These are phyloP conservation scores for Dasypolia templi DNA, from an alignment of 2,888 invertebrate species.

Conservation along the genomic window DNA sequence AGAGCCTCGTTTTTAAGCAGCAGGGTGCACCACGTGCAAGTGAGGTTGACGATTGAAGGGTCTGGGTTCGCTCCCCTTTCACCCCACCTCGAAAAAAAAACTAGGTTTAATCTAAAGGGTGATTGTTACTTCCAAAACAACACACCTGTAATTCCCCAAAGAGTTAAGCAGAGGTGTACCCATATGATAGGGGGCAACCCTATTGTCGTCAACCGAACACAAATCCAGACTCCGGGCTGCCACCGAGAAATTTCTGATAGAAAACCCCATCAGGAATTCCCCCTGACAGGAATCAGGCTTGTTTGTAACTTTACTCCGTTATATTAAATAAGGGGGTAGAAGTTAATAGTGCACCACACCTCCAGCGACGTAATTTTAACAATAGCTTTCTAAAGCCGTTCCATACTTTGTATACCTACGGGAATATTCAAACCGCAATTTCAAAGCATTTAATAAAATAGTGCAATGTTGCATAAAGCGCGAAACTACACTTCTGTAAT, in stretches of 20 bases:
- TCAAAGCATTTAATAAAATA: constrained; percentile 47
- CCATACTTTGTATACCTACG: not conserved
- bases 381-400: constrained; percentile 6
- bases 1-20: too few species aligned
- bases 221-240: not conserved
- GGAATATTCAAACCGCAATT: constrained; percentile 25
- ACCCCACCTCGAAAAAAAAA: too few species aligned
- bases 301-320: not conserved
- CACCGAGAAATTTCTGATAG: not conserved
- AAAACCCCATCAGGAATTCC: not conserved
- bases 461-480: constrained; percentile 64
- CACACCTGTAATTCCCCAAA: too few species aligned
- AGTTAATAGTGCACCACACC: not conserved
- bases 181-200: not conserved
- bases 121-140: too few species aligned
- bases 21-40: too few species aligned
- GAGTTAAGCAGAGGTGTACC: too few species aligned
- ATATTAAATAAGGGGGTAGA: too few species aligned
- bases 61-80: too few species aligned
- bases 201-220: not conserved
- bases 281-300: too few species aligned
- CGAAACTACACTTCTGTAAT: constrained; percentile 35
- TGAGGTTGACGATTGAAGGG: too few species aligned
- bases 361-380: not conserved
- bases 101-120: too few species aligned